Base-by-base conservation (phyloP, 2,888 invertebrate genomes). In the Mesoligia furuncula region DNA sequence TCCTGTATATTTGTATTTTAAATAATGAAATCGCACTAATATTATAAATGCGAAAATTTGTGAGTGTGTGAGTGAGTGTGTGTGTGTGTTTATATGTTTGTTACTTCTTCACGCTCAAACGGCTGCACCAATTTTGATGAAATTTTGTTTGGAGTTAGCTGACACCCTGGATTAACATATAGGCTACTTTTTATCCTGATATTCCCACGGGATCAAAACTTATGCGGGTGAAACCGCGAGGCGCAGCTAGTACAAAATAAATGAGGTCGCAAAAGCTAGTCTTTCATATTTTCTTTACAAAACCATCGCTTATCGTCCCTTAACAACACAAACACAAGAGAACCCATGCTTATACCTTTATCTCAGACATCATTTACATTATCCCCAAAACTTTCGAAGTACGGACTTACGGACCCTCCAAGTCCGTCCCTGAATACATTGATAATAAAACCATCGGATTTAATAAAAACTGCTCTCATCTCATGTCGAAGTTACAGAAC, bases 401-500 rank as follows among this genome's bases (percentile, higher is more conserved):
- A 6, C 36, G 11, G 2, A 9, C 17, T 24, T 13, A 6, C 36
- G 11, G 2, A 9, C 17, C 27, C 2, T 31, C 64, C 20, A 61
- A 83, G 59, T 83, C 69, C 83, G 61, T 31, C 75, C 73, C 87
- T 84, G 84, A 27, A 71, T 70, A 80, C 66, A 81, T 86, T 81
- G 81, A 82, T 87, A 84, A 85, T 78, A 89, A 88, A 88, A 87
- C 83, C 79, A 83, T 77, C 17, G 73, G 75, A 86, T 88, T 87
- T 84, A 88, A 88, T 86, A 89, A 88, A 89, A 88, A 73, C 79
- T 83, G 83, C 75, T 81, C 83, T 78, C 73, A 79, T 81, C 83
- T 78, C 73, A 79, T 81, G 78, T 80, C 82, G 62, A 86, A 89
- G 79, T 88, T 90, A 85, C 54, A 71, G 77, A 87, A 91, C 91